Base-by-base conservation (phyloP, 1,140 invertebrate genomes). In the Ooceraea biroi region DNA sequence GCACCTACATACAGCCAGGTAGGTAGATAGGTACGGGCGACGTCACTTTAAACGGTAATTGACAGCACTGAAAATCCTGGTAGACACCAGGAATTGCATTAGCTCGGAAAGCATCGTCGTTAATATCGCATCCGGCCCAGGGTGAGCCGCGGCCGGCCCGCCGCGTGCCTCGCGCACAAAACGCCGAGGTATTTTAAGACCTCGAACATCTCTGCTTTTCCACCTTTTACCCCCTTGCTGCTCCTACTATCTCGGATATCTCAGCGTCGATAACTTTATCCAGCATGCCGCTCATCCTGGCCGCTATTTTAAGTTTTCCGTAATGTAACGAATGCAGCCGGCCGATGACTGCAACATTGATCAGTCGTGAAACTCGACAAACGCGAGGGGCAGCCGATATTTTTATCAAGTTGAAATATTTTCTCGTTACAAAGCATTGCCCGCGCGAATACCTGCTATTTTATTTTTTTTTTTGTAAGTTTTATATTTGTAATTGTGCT, bases 1-100 rank as follows among this genome's bases (percentile, higher is more conserved):
- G 19, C 22, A 57, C 10, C 76, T 69, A 19, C 41, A 55, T 55
- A n/a, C n/a, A 55, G 19, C 0, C 36, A 78, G 30, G 30, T 41
- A 10, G 27, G 1, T 55, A 55, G 22, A 22, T 36, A 36, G 76
- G 36, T 57, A 44, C 50, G 5, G 50, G n/a, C 50, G 52, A 80
- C 41, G 76, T 80, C 76, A 46, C 76, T 80, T 80, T 80, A 80
- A 57, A 22, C 65, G 25, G n/a, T 80, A 80, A 80, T 80, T 80
- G 76, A 80, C 76, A 80, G 76, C 63, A 41, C 50, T 80, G 65
- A 80, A 80, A 80, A 80, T 69, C 76, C 76, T 80, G 44, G 63
- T 27, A 69, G 76, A 80, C 76, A 69, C 36, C 36, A 57, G 63
- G 36, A 80, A 80, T 80, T 50, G 25, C 76, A 80, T 80, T 80